A percentile compares a stretch with the other conserved stretches of the same genome.
Evolutionary conservation across 1,140 invertebrate genomes (phyloP).

Genomic region (Lanistes nyassanus): DNA sequence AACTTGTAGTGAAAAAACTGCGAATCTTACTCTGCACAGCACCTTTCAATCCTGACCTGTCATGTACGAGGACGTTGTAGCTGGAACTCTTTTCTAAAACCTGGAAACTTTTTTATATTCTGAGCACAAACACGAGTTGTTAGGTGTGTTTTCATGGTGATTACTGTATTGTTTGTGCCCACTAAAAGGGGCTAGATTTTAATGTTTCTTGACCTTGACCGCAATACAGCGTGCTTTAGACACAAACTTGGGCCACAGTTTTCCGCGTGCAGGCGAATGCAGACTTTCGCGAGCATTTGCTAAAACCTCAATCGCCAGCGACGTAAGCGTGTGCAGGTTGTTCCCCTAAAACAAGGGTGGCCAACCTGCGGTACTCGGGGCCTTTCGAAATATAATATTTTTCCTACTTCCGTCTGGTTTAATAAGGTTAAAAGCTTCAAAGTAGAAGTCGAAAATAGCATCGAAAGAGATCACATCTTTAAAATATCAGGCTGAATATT

Average conservation of each 20-base stretch:
- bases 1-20: no score
- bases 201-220: background rate
- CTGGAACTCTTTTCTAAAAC: background rate
- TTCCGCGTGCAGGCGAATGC: background rate
- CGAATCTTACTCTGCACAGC: no score
- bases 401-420: no score
- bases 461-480: no score
- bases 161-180: background rate
- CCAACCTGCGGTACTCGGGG: no score
- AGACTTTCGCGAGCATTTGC: background rate
- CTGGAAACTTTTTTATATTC: background rate
- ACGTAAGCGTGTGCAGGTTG: background rate
- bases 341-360: no score
- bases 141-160: background rate
- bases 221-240: background rate
- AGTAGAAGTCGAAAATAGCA: no score
- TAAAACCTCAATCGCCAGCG: background rate
- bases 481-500: no score
- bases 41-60: background rate
- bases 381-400: no score
- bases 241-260: background rate
- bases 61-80: background rate
- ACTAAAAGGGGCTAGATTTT: background rate
- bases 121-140: background rate
- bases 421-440: no score